Evolutionary conservation across 2,113 vertebrate species (phyloP), one percentile per base, ranked within the genome.

Genomic region (Oreocharis arfaki): DNA sequence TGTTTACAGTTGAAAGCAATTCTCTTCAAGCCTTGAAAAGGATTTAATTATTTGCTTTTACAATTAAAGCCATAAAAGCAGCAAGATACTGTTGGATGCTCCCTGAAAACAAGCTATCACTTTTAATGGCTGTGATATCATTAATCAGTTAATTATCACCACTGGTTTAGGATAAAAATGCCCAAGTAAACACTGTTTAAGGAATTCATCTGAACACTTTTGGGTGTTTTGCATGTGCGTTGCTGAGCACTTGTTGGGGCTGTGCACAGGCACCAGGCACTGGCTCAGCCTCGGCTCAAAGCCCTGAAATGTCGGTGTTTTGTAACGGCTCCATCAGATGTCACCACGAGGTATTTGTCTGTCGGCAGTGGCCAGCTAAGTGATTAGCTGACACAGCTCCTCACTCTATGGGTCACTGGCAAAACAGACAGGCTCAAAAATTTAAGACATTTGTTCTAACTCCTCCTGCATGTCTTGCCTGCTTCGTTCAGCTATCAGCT

Each of bases 361-460:
- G 97, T 98, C 96, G 68, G 97, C 97, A 92, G 3, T 24, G 95
- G 87, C 94, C 95, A 94, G 95, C 90, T 93, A 90, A 95, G 93
- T 82, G 95, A 97, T 96, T 94, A 96, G 96, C 97, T 98, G 97
- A 96, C 96, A 95, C 95, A 96, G 96, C 97, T 68, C 44, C 94
- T 95, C 87, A 28, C 80, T 97, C 57, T 39, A 91, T 93, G 98
- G 98, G 98, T 98, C 98, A 98, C 95, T 94, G 96, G 86, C 93
- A 96, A 91, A 98, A 98, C 96, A 98, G 97, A 96, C 95, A 97
- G 96, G 95, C 97, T 97, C 96, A 98, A 95, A 97, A 94, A 97
- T 81, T 93, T 87, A 91, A 97, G 97, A 97, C 95, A 89, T 93
- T 97, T 96, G 91, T 96, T 95, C 82, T 82, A 87, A 19, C 93